phyloP scores from a whole-genome alignment of 1,140 invertebrate species.

The Uloborus diversus region DNA sequence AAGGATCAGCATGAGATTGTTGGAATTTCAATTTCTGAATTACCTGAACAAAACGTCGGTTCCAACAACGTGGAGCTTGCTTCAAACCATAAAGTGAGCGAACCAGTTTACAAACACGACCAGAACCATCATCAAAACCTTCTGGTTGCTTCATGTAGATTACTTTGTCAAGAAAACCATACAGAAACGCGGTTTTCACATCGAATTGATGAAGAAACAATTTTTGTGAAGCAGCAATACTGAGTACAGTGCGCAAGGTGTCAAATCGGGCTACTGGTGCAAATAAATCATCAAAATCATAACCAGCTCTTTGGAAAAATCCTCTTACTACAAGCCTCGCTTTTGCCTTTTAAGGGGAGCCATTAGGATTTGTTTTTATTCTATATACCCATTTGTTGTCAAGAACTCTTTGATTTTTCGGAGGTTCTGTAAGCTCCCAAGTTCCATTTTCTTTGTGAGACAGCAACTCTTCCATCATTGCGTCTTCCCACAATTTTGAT shows the following conservation, averaged over 20 bases:
- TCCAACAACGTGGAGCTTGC: too few relatives aligned
- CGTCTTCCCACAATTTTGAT: too few relatives aligned
- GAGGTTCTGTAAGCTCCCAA: constrained; percentile 64
- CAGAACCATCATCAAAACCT: constrained; percentile 60
- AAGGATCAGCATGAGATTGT: too few relatives aligned
- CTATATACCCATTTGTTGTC: constrained; percentile 66
- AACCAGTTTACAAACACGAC: constrained; percentile 59
- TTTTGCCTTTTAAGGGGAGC: constrained; percentile 36
- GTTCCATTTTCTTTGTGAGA: too few relatives aligned
- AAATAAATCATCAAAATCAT: constrained; percentile 63
- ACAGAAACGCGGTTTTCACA: constrained; percentile 36
- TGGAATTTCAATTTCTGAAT: too few relatives aligned
- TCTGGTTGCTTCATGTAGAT: constrained; percentile 66
- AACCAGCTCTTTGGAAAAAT: constrained; percentile 62
- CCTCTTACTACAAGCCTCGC: constrained; percentile 66
- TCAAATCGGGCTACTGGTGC: constrained; percentile 61
- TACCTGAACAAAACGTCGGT: too few relatives aligned
- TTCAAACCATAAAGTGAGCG: too few relatives aligned
- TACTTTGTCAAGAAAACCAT: constrained; percentile 65
- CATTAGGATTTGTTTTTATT: constrained; percentile 60
- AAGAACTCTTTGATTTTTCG: constrained; percentile 62
- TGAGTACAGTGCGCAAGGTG: constrained; percentile 54
- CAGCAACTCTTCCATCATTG: too few relatives aligned
- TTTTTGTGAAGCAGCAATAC: constrained; percentile 37
- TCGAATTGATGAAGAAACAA: constrained; percentile 11